Conservation (phyloP, 2,888 invertebrate species). For the Lycophotia porphyrea region DNA sequence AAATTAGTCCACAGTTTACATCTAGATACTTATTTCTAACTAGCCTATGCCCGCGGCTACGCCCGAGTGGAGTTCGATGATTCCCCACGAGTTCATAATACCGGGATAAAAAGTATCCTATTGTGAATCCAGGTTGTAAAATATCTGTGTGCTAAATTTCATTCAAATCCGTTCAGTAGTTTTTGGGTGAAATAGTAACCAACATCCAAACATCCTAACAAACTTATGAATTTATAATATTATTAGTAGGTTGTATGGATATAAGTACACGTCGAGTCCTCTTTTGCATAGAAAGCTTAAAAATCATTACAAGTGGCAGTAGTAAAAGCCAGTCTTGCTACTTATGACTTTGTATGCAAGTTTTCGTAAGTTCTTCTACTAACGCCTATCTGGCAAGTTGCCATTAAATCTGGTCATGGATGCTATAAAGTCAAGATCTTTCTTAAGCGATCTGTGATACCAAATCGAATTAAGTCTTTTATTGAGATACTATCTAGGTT, state of each 20-base stretch:
- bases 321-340: neutral
- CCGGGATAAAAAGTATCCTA: no score
- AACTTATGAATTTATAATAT: no score
- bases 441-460: constrained; percentile 42
- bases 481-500: constrained; percentile 36
- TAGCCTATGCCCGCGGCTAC: no score
- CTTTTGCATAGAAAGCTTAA: neutral
- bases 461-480: constrained; percentile 34
- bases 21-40: neutral
- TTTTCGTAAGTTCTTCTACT: constrained; percentile 8
- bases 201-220: no score
- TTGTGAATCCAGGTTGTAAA: no score
- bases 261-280: neutral
- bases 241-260: no score
- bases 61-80: no score
- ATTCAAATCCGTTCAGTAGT: no score
- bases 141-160: no score
- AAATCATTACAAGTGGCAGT: neutral
- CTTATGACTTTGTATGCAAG: neutral
- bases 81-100: no score
- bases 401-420: constrained; percentile 14
- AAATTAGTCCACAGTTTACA: neutral
- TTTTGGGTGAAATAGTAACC: no score
- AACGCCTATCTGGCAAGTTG: constrained; percentile 1
- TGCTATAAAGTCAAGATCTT: constrained; percentile 35